Conservation (phyloP, 2,113 vertebrate genomes). For the Anoplopoma fimbria region DNA sequence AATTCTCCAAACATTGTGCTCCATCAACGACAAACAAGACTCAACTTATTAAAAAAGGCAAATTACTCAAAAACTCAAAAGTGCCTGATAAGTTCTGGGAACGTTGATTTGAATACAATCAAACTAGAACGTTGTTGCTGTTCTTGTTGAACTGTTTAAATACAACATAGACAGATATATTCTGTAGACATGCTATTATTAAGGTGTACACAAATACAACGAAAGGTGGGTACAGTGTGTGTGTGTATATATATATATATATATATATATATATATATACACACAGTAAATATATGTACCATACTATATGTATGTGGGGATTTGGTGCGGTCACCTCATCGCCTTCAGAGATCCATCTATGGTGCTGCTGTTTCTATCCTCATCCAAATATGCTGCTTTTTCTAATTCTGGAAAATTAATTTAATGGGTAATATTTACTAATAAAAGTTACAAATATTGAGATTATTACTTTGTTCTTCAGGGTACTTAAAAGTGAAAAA, state of each 20-base stretch:
- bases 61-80: slow-evolving; percentile 1
- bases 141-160: slow-evolving; percentile 34
- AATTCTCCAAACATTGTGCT: not conserved
- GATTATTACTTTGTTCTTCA: slow-evolving; percentile 42
- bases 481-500: slow-evolving; percentile 14
- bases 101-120: slow-evolving; percentile 8
- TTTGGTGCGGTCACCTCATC: slow-evolving; percentile 25
- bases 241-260: not conserved
- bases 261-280: not conserved
- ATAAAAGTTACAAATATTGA: slow-evolving; percentile 52
- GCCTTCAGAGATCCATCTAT: slow-evolving; percentile 15
- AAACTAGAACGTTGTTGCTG: slow-evolving; percentile 5
- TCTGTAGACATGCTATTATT: slow-evolving; percentile 30
- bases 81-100: slow-evolving; percentile 14
- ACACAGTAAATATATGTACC: slow-evolving; percentile 18
- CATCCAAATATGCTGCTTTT: slow-evolving; percentile 71
- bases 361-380: slow-evolving; percentile 61
- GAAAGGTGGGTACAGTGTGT: not conserved
- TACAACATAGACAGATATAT: slow-evolving; percentile 11
- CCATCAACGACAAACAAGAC: not conserved
- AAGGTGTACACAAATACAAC: slow-evolving; percentile 7
- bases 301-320: not conserved
- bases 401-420: slow-evolving; percentile 55
- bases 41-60: not conserved
- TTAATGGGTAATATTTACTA: slow-evolving; percentile 67